Evolutionary conservation across 1,140 invertebrate genomes (phyloP).

Genomic region (Papilio aristodemus): DNA sequence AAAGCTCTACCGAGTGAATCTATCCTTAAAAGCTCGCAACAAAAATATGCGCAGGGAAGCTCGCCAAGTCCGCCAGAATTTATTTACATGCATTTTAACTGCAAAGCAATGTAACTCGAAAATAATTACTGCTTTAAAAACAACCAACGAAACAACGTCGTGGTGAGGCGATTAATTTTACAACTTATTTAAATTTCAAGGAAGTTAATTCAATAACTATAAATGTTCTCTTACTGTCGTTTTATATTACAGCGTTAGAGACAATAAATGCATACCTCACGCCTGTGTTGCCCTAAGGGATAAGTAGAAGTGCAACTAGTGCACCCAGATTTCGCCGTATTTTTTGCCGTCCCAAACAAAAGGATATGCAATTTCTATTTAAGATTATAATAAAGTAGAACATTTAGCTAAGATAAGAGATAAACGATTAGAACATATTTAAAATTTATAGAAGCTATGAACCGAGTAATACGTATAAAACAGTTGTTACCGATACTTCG

Average conservation of each 20-base stretch:
- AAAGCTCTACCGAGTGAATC: background rate
- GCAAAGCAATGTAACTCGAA: background rate
- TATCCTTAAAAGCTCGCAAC: slow-evolving; percentile 7
- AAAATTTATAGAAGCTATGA: background rate
- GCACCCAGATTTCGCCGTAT: too few relatives aligned
- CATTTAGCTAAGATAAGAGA: background rate
- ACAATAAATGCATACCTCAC: too few relatives aligned
- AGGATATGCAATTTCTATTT: too few relatives aligned
- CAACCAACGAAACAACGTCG: background rate
- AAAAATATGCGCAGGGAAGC: slow-evolving; percentile 13
- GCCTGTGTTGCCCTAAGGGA: too few relatives aligned
- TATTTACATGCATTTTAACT: slow-evolving; percentile 12
- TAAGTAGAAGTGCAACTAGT: too few relatives aligned
- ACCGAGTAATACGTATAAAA: background rate
- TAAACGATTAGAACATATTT: background rate
- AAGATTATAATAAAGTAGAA: background rate
- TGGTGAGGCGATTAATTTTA: background rate
- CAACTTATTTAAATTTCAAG: background rate
- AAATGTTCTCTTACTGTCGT: too few relatives aligned
- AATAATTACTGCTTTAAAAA: slow-evolving; percentile 6
- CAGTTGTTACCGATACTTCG: background rate
- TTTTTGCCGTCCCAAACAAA: too few relatives aligned
- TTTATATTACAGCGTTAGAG: too few relatives aligned
- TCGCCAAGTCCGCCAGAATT: background rate
- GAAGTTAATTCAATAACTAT: too few relatives aligned